Base-by-base conservation (phyloP, 2,888 invertebrate genomes). In the Oasisia sp. region DNA sequence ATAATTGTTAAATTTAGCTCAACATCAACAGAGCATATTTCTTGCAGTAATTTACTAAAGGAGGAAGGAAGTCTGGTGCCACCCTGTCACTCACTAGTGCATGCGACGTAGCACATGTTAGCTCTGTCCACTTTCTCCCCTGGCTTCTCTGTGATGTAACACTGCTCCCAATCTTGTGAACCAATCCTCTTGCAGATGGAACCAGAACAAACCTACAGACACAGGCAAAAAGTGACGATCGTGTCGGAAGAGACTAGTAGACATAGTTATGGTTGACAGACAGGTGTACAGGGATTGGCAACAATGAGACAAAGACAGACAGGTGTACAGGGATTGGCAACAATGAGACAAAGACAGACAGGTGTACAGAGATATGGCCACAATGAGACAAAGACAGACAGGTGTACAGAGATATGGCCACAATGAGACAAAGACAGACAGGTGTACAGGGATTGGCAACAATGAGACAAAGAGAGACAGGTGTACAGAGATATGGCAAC, bases 121-220 rank as follows among this genome's bases (percentile, higher is more conserved):
- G 96, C 96, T 45, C 92, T 92, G 92, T 94, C 94, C 91, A 90
- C 92, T 1, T 89, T 56, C 91, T 93, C 93, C n/a, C 93, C 93
- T n/a, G 92, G 91, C 14, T 92, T 90, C 32, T 92, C 32, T 11
- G 95, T 94, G 11, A 95, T 91, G 93, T 99, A 99, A 96, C 99
- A 99, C 96, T 99, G 99, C 92, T 98, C 97, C 97, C 99, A 97
- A 96, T 98, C 98, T 92, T 98, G 97, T 97, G 99, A 97, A 96
- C 98, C 98, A 98, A 99, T 99, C 95, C 98, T 98, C 93, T 99
- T 97, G 96, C 99, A 99, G 95, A 99, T 99, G 0, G 99, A 99
- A 91, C 99, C 99, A 91, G 98, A 97, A 96, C 99, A 99, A 94
- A 99, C 98, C 96, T 96, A 74, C 74, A 74, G 27, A 74, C 27